phyloP scores from a whole-genome alignment of 30 jellyfish, hydroid and myxozoan genomes.

The Turritopsis dohrnii region DNA sequence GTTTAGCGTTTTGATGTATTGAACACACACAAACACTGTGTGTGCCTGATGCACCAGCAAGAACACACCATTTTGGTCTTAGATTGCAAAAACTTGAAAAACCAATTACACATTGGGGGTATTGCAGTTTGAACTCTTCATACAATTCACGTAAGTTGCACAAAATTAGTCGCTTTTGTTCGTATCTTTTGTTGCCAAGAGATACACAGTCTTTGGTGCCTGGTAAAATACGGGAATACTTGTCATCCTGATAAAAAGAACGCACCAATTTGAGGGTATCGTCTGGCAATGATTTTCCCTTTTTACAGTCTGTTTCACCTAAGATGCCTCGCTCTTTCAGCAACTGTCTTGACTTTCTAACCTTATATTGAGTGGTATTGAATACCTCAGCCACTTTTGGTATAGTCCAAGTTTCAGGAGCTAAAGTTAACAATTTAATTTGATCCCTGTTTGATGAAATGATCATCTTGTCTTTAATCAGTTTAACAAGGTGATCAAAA shows the following conservation, averaged over 20 bases:
- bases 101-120: constrained; percentile 43
- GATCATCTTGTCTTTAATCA: neutral
- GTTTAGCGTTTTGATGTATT: constrained; percentile 53
- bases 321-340: neutral
- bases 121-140: constrained; percentile 29
- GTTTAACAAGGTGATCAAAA: neutral
- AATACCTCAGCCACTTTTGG: neutral
- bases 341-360: neutral
- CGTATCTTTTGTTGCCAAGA: constrained; percentile 15
- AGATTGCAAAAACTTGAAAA: constrained; percentile 54
- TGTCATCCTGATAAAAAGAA: neutral
- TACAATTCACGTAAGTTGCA: constrained; percentile 51
- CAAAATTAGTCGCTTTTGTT: constrained; percentile 46
- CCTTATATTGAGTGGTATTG: neutral
- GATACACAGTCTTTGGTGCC: neutral
- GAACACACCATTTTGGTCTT: constrained; percentile 65
- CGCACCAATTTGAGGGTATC: neutral
- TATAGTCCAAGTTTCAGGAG: neutral
- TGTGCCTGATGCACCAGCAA: constrained; percentile 73
- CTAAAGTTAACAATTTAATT: neutral
- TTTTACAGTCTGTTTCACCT: neutral
- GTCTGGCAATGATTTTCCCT: neutral
- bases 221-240: neutral
- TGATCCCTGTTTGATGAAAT: neutral
- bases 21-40: constrained; percentile 83